These are phyloP conservation scores for Ormyrus thymus DNA, from an alignment of 2,888 invertebrate species.

Conservation along the genomic window DNA sequence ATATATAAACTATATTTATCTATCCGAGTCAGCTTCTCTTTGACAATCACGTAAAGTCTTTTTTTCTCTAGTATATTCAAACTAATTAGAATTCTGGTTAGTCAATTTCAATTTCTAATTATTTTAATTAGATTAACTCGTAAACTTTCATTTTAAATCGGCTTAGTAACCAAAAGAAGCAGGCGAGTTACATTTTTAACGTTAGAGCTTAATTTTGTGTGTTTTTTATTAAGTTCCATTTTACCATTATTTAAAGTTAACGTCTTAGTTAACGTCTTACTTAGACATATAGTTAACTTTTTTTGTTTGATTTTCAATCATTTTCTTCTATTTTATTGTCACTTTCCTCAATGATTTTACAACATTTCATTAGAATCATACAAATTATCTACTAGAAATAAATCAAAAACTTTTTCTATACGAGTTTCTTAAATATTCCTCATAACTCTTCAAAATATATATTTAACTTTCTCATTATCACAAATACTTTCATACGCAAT, in stretches of 20 bases:
- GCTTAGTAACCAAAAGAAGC: no score
- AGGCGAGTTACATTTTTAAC: no score
- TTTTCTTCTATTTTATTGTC: background rate
- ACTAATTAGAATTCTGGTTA: slow-evolving; percentile 19
- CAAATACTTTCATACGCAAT: background rate
- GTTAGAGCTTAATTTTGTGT: no score
- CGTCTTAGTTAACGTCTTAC: background rate
- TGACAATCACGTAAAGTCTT: slow-evolving; percentile 48
- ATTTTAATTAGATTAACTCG: slow-evolving; percentile 27
- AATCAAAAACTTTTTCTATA: slow-evolving; percentile 45
- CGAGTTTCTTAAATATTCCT: slow-evolving; percentile 20
- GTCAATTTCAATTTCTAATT: slow-evolving; percentile 5
- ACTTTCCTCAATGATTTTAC: slow-evolving; percentile 1
- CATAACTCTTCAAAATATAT: slow-evolving; percentile 21
- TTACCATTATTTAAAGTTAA: background rate
- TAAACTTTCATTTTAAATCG: no score
- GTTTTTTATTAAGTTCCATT: slow-evolving; percentile 15
- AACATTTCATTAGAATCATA: slow-evolving; percentile 23
- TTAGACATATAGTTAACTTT: slow-evolving; percentile 6
- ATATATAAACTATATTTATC: slow-evolving; percentile 24
- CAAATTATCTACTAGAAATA: slow-evolving; percentile 19
- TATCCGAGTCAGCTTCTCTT: slow-evolving; percentile 40
- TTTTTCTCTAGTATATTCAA: slow-evolving; percentile 18
- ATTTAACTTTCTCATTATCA: slow-evolving; percentile 51
- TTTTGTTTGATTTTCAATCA: slow-evolving; percentile 7